These are phyloP conservation scores for Philopedon plagiatum DNA, from an alignment of 2,888 invertebrate species.

Conservation along the genomic window DNA sequence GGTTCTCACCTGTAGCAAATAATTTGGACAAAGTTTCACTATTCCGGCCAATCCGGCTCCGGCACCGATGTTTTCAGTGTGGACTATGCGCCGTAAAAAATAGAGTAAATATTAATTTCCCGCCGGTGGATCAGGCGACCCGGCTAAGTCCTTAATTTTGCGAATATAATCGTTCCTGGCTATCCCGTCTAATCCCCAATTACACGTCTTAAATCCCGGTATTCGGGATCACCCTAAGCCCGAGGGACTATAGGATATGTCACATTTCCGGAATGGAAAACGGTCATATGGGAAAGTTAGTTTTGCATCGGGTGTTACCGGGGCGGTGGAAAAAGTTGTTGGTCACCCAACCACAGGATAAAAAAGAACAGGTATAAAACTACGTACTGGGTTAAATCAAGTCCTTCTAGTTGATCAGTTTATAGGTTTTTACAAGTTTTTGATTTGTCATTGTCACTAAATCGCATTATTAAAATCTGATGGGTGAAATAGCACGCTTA, in stretches of 20 bases:
- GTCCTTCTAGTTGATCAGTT: too few relatives aligned
- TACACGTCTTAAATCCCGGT: constrained; percentile 60
- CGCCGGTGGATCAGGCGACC: constrained; percentile 47
- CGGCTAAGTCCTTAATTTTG: constrained; percentile 57
- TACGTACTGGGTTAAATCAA: too few relatives aligned
- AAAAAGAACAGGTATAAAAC: too few relatives aligned
- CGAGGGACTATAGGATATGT: constrained; percentile 48
- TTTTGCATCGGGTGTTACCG: constrained; percentile 5
- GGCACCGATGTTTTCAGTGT: constrained; percentile 4
- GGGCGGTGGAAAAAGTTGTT: background rate
- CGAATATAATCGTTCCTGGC: constrained; percentile 60
- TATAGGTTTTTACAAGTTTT: too few relatives aligned
- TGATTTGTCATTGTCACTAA: too few relatives aligned
- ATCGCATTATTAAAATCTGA: too few relatives aligned
- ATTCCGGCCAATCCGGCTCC: background rate
- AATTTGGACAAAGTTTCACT: too few relatives aligned
- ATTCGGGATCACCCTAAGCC: constrained; percentile 53
- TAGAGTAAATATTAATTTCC: constrained; percentile 58
- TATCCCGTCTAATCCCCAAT: constrained; percentile 61
- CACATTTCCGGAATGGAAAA: constrained; percentile 46
- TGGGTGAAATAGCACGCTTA: too few relatives aligned
- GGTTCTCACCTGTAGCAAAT: too few relatives aligned
- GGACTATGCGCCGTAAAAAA: constrained; percentile 51
- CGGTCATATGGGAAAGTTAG: constrained; percentile 33
- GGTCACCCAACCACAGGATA: too few relatives aligned